Conservation (phyloP, 2,113 vertebrate species). For the Brevimyrus niger region DNA sequence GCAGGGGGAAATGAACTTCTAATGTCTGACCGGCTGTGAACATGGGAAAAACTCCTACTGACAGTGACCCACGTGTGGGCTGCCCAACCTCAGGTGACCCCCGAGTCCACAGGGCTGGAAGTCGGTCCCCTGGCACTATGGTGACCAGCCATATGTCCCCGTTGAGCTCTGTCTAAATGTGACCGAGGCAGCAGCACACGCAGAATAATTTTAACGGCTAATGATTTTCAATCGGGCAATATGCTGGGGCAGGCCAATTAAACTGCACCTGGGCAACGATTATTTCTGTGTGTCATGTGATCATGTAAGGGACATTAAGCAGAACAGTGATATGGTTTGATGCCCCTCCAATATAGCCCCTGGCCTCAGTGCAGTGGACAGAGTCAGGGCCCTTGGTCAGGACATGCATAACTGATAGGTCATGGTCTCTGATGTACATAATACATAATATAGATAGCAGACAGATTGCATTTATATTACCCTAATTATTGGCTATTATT, state of each 20-base stretch:
- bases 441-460: neutral
- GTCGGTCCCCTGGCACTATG: neutral
- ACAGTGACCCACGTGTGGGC: neutral
- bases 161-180: neutral
- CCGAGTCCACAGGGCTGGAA: neutral
- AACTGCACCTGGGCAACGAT: neutral
- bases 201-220: neutral
- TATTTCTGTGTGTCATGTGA: neutral
- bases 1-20: neutral
- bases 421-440: neutral
- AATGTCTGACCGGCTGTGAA: neutral
- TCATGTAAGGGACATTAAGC: neutral
- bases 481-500: neutral
- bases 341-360: neutral
- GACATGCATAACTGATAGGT: neutral
- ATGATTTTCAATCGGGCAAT: neutral
- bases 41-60: neutral
- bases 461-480: neutral
- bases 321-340: neutral
- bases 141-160: neutral
- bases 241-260: neutral
- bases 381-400: neutral
- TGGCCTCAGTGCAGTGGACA: neutral
- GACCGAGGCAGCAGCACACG: neutral
- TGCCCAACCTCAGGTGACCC: neutral